These are phyloP conservation scores for Rhamnusium bicolor DNA, from an alignment of 2,888 invertebrate genomes.

Conservation along the genomic window DNA sequence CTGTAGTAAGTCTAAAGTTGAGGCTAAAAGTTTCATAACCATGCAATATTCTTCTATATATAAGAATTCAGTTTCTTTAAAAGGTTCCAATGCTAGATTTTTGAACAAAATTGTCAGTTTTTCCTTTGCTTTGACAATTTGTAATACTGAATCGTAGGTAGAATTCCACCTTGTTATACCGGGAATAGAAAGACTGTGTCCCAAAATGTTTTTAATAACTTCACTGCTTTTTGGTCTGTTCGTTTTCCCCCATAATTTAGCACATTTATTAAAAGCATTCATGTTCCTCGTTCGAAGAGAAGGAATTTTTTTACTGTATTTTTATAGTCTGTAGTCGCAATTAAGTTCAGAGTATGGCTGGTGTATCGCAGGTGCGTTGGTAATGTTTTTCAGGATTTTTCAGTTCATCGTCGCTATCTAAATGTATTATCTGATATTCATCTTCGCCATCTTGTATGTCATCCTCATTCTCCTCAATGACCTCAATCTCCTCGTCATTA, in stretches of 20 bases:
- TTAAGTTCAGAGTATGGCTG: background rate
- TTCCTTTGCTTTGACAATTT: background rate
- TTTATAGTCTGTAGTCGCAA: background rate
- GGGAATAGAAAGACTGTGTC: background rate
- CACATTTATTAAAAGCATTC: background rate
- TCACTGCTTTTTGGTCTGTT: background rate
- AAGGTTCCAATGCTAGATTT: background rate
- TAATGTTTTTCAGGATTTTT: too few species aligned
- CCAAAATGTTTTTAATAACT: background rate
- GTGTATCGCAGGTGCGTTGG: background rate
- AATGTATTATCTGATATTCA: too few species aligned
- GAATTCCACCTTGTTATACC: background rate
- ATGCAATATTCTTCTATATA: conserved; percentile 25
- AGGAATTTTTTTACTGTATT: background rate
- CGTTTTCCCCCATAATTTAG: background rate
- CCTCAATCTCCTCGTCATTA: too few species aligned
- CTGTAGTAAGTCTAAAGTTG: conserved; percentile 18
- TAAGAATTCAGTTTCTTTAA: conserved; percentile 2
- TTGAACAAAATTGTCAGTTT: too few species aligned
- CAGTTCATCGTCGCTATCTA: too few species aligned
- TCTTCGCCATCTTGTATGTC: too few species aligned
- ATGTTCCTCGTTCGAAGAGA: background rate
- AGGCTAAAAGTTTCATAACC: conserved; percentile 20
- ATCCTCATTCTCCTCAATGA: too few species aligned
- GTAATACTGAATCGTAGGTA: background rate